phyloP scores from a whole-genome alignment of 2,797 vertebrate species.

The Poecilia picta region DNA sequence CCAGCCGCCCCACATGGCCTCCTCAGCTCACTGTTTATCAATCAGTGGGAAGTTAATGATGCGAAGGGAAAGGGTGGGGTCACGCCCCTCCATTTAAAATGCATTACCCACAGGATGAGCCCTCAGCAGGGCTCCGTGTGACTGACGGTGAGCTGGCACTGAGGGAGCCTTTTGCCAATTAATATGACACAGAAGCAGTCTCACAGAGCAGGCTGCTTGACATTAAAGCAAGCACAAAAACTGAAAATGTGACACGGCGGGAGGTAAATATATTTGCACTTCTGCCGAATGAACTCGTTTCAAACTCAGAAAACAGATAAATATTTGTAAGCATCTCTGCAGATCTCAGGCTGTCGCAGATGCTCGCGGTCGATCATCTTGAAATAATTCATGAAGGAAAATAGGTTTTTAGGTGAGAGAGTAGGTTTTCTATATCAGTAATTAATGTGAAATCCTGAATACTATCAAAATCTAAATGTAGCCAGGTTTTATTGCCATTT shows the following conservation, averaged over 20 bases:
- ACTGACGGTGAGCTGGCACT: constrained; percentile 39
- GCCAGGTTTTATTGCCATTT: neutral
- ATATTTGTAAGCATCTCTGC: constrained; percentile 26
- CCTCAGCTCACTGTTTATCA: constrained; percentile 61
- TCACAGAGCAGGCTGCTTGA: constrained; percentile 7
- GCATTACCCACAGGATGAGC: constrained; percentile 55
- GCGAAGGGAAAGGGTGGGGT: constrained; percentile 29
- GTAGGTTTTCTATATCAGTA: constrained; percentile 23
- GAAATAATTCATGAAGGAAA: constrained; percentile 32
- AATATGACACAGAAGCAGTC: constrained; percentile 19
- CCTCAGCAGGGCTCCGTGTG: constrained; percentile 36
- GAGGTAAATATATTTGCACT: constrained; percentile 20
- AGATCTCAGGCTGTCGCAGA: constrained; percentile 25
- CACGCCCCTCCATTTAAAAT: constrained; percentile 58
- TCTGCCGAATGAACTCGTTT: constrained; percentile 8
- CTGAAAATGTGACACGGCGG: constrained; percentile 17
- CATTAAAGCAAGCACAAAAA: constrained; percentile 25
- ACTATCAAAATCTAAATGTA: neutral
- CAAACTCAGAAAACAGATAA: constrained; percentile 18
- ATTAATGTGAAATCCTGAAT: constrained; percentile 31
- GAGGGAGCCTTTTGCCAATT: constrained; percentile 11
- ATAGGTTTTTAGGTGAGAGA: constrained; percentile 22
- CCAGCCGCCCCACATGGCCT: constrained; percentile 11
- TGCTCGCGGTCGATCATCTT: constrained; percentile 44
- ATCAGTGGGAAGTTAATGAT: constrained; percentile 70